Conservation (phyloP, 2,113 vertebrate species). For the Cercopithecus mona region DNA sequence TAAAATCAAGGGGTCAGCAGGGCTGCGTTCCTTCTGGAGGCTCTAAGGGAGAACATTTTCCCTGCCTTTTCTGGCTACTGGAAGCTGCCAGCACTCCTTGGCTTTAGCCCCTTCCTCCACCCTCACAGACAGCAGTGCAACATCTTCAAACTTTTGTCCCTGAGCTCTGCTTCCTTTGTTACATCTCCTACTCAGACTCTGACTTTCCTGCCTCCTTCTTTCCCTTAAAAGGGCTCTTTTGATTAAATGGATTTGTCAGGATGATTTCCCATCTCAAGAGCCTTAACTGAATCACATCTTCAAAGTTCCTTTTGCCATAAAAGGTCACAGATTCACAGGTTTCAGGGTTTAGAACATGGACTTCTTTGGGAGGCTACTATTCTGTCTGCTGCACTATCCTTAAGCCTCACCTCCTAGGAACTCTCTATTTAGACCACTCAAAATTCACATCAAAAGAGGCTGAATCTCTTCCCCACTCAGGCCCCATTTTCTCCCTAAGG, state of each 20-base stretch:
- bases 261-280: neutral
- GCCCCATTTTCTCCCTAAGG: neutral
- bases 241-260: neutral
- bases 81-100: neutral
- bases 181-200: neutral
- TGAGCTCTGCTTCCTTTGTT: neutral
- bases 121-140: neutral
- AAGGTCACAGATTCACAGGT: neutral
- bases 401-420: neutral
- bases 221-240: neutral
- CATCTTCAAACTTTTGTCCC: neutral
- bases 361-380: neutral
- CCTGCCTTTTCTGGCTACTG: neutral
- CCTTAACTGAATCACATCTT: neutral
- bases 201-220: neutral
- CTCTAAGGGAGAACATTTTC: neutral
- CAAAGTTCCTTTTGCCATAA: neutral
- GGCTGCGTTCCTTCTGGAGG: neutral
- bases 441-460: neutral
- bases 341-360: neutral
- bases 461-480: neutral
- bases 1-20: neutral
- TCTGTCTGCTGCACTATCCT: neutral
- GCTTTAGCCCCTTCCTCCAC: neutral
- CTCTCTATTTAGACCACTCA: neutral